Evolutionary conservation across 2,797 vertebrate genomes (phyloP).

Genomic region (Microtus obscurus): DNA sequence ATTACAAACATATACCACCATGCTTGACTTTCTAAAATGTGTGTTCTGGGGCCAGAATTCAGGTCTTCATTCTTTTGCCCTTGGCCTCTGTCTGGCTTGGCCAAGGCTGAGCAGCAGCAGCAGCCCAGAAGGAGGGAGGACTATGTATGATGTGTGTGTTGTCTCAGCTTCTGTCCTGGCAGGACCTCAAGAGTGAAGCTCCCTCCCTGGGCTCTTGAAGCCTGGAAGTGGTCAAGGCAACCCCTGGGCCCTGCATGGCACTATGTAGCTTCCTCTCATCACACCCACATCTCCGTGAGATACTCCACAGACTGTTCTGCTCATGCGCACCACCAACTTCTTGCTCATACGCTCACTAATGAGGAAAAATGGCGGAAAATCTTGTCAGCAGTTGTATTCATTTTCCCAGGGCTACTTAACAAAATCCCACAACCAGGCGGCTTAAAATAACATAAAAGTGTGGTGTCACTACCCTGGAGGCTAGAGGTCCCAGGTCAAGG

Average conservation of each 20-base stretch:
- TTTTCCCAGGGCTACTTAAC: conserved; percentile 33
- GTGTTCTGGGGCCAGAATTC: not conserved
- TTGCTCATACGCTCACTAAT: not conserved
- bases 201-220: not conserved
- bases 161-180: not conserved
- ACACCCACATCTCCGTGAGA: not conserved
- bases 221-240: not conserved
- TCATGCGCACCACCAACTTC: not conserved
- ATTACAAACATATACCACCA: not conserved
- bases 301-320: not conserved
- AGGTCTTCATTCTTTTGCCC: not conserved
- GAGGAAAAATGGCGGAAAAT: not conserved
- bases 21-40: not conserved
- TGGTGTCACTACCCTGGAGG: not conserved
- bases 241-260: not conserved
- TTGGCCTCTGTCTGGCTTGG: too few relatives aligned
- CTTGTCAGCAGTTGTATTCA: not conserved
- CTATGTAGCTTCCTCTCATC: not conserved
- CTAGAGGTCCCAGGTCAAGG: not conserved
- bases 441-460: not conserved
- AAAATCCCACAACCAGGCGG: not conserved
- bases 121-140: not conserved
- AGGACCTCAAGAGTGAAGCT: not conserved
- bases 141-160: not conserved
- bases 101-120: too few relatives aligned